Evolutionary conservation across 2,888 invertebrate genomes (phyloP).

Genomic region (Lepidocyrtoides sp.): DNA sequence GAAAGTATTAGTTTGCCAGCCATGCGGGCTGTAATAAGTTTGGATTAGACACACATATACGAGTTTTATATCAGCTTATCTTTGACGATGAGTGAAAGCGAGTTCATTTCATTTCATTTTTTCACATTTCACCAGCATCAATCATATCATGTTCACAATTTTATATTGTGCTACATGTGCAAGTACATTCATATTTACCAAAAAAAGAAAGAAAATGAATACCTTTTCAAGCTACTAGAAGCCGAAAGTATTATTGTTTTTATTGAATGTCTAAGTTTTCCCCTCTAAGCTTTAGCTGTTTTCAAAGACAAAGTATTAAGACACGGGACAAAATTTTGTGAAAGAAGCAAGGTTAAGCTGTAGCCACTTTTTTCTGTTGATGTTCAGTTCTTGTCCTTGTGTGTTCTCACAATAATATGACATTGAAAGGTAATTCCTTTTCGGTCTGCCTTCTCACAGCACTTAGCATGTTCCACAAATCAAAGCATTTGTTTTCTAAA

Average conservation of each 20-base stretch:
- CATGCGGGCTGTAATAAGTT: background rate
- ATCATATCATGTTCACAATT: constrained; percentile 49
- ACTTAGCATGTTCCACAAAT: constrained; percentile 17
- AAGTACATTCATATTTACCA: background rate
- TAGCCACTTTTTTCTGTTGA: background rate
- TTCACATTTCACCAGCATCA: constrained; percentile 36
- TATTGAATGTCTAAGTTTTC: background rate
- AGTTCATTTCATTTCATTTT: constrained; percentile 44
- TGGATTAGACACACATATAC: background rate
- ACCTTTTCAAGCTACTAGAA: no score
- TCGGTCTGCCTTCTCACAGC: constrained; percentile 1
- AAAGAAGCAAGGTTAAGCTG: background rate
- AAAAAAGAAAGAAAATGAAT: background rate
- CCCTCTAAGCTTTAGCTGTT: background rate
- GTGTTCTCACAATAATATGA: background rate
- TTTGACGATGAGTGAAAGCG: constrained; percentile 40
- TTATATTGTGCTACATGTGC: no score
- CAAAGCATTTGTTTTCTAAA: constrained; percentile 27
- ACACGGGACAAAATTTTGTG: background rate
- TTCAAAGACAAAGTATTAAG: background rate
- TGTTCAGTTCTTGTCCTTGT: background rate
- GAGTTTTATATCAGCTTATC: constrained; percentile 6
- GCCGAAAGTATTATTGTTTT: background rate
- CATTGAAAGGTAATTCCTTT: constrained; percentile 13
- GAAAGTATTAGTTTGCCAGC: constrained; percentile 10